These are phyloP conservation scores for Pseudocheirus occidentalis DNA, from an alignment of 2,797 vertebrate species.

Conservation along the genomic window DNA sequence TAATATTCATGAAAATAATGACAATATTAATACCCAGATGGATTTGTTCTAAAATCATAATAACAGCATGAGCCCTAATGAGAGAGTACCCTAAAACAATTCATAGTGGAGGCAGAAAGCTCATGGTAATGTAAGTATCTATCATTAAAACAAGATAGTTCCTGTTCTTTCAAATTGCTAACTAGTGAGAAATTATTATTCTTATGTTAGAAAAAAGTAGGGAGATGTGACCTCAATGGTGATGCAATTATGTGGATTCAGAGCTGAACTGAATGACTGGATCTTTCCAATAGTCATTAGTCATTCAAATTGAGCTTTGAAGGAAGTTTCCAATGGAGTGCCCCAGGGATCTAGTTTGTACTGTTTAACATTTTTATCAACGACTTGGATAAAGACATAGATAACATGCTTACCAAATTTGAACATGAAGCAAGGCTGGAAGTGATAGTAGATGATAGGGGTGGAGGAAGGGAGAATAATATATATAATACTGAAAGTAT, in stretches of 20 bases:
- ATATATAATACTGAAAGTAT: neutral
- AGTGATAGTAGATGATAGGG: neutral
- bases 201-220: neutral
- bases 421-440: neutral
- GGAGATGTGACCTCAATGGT: neutral
- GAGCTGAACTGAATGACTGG: neutral
- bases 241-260: neutral
- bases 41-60: constrained; percentile 12
- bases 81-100: neutral
- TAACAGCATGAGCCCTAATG: constrained; percentile 22
- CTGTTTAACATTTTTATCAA: neutral
- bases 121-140: neutral
- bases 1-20: constrained; percentile 27
- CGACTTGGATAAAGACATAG: neutral
- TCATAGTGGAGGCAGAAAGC: constrained; percentile 6
- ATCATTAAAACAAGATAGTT: constrained; percentile 25
- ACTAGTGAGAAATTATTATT: constrained; percentile 22
- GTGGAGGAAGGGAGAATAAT: neutral
- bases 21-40: neutral
- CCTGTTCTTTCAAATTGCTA: constrained; percentile 28
- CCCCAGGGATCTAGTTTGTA: neutral
- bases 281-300: neutral
- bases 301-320: neutral
- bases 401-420: neutral
- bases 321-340: neutral